These are phyloP conservation scores for Acanthopleura granulata DNA, from an alignment of 2,888 invertebrate species.

Conservation along the genomic window DNA sequence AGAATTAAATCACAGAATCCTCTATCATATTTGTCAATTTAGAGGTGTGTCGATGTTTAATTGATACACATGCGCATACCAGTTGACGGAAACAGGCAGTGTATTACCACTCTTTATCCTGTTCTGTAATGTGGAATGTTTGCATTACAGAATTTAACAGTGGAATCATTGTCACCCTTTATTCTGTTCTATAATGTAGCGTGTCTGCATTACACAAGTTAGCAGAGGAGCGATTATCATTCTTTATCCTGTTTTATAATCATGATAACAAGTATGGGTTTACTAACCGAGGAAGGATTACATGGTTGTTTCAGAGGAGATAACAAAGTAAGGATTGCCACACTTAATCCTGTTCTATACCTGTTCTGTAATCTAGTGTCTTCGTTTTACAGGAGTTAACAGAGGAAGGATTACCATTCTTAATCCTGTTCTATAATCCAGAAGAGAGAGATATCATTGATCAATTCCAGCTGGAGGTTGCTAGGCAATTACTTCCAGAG, in stretches of 20 bases:
- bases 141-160: too few relatives aligned
- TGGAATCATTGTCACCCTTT: too few relatives aligned
- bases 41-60: too few relatives aligned
- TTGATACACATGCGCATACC: too few relatives aligned
- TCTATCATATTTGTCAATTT: too few relatives aligned
- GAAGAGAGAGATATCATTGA: constrained; percentile 87
- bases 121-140: constrained; percentile 80
- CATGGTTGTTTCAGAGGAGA: too few relatives aligned
- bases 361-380: neutral
- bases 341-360: too few relatives aligned
- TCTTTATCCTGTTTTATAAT: constrained; percentile 95
- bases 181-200: neutral
- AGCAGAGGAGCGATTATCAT: constrained; percentile 98
- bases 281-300: too few relatives aligned
- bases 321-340: too few relatives aligned
- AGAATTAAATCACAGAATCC: constrained; percentile 23
- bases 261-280: constrained; percentile 84
- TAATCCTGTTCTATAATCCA: constrained; percentile 94
- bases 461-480: constrained; percentile 85
- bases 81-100: constrained; percentile 96
- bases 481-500: constrained; percentile 81
- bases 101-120: constrained; percentile 97
- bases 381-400: constrained; percentile 80
- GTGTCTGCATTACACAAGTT: constrained; percentile 76
- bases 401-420: constrained; percentile 97